phyloP scores from a whole-genome alignment of 2,888 invertebrate genomes.

The Ormyrus pomaceus region DNA sequence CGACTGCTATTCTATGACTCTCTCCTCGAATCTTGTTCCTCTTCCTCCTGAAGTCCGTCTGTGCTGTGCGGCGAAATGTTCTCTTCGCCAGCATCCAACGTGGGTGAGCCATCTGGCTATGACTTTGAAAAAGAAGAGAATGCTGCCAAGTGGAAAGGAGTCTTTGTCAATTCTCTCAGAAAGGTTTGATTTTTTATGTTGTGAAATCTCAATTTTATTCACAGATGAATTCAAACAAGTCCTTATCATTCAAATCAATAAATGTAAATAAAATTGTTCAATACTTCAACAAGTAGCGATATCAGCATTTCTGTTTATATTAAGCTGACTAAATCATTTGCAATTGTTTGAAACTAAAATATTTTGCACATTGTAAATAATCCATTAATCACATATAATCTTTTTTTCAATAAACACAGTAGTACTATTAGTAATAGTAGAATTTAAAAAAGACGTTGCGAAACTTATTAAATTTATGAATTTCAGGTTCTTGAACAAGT shows the following conservation, averaged over 20 bases:
- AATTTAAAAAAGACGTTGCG: background rate
- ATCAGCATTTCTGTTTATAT: no score
- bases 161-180: constrained; percentile 90
- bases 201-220: no score
- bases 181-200: constrained; percentile 80
- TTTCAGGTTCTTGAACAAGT: constrained; percentile 91
- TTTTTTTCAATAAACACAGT: no score
- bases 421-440: background rate
- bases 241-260: no score
- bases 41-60: constrained; percentile 41
- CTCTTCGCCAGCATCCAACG: constrained; percentile 76
- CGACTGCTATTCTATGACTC: constrained; percentile 48
- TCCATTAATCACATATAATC: no score
- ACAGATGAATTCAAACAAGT: no score
- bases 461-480: background rate
- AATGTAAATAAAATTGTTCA: no score
- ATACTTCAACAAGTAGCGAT: no score
- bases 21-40: constrained; percentile 34
- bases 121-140: constrained; percentile 94
- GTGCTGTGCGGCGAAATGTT: constrained; percentile 66
- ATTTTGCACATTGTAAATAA: no score
- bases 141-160: constrained; percentile 93
- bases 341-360: no score
- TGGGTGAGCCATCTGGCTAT: constrained; percentile 79
- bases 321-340: no score